Percentiles rank a stretch among this genome's conserved stretches.
phyloP scores from a whole-genome alignment of 1,140 invertebrate genomes.

The Plodia interpunctella region DNA sequence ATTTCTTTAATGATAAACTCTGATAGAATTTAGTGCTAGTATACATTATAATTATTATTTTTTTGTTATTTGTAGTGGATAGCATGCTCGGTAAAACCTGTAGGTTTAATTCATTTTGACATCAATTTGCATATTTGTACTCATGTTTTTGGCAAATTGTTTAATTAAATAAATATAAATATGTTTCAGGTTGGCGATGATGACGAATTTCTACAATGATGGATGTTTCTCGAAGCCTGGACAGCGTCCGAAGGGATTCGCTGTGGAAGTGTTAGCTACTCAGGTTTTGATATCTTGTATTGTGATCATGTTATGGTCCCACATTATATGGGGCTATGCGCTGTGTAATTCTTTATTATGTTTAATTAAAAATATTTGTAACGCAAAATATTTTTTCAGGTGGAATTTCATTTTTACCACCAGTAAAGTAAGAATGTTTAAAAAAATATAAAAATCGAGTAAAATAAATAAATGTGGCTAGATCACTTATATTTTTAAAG shows the following conservation, averaged over 20 bases:
- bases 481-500: neutral
- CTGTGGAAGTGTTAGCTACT: no score
- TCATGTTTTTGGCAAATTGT: no score
- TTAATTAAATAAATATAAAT: neutral
- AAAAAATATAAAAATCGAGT: neutral
- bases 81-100: no score
- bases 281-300: no score
- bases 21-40: no score
- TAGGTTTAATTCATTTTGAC: no score
- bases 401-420: neutral
- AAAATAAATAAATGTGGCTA: neutral
- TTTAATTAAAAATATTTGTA: neutral
- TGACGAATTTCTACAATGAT: constrained; percentile 80
- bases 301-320: neutral
- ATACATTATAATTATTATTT: no score
- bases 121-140: no score
- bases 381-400: neutral
- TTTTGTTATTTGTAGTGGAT: no score
- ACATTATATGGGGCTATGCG: neutral
- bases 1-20: no score
- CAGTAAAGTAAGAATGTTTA: neutral
- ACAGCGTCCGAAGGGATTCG: no score
- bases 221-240: neutral
- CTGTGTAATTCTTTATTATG: neutral
- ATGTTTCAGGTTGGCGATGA: constrained; percentile 83